Conservation (phyloP, 2,113 vertebrate genomes). For the Oreochromis niloticus region DNA sequence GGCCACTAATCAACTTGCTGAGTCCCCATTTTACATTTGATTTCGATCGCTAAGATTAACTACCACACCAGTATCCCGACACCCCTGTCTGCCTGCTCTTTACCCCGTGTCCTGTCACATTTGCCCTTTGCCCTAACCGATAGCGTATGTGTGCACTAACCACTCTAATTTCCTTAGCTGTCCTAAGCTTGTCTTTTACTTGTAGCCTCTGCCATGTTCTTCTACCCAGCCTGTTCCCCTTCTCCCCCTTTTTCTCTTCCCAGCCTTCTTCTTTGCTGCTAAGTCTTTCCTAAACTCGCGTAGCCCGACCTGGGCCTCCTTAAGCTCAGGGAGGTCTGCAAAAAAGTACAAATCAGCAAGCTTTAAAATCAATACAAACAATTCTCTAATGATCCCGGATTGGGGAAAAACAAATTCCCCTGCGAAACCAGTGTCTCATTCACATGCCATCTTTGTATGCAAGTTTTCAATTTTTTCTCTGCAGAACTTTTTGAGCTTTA, state of each 20-base stretch:
- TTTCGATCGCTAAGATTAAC: neutral
- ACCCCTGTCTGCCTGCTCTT: slow-evolving; percentile 43
- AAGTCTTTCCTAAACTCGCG: slow-evolving; percentile 29
- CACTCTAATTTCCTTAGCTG: slow-evolving; percentile 54
- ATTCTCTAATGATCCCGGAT: neutral
- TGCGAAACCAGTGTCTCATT: neutral
- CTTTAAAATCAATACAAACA: neutral
- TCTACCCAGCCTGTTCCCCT: slow-evolving; percentile 23
- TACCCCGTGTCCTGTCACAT: slow-evolving; percentile 51
- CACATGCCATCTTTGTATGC: neutral
- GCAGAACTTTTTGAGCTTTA: slow-evolving; percentile 3
- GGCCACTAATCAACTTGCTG: neutral
- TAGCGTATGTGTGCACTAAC: slow-evolving; percentile 65
- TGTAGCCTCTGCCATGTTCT: slow-evolving; percentile 53
- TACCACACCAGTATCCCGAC: neutral
- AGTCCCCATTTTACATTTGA: neutral
- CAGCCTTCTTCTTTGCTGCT: slow-evolving; percentile 44
- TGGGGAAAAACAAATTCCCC: neutral
- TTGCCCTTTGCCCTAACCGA: slow-evolving; percentile 53
- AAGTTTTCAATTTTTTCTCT: neutral
- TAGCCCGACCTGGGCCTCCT: slow-evolving; percentile 22
- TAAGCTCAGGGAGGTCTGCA: neutral
- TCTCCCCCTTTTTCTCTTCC: slow-evolving; percentile 2
- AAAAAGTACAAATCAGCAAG: neutral
- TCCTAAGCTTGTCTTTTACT: slow-evolving; percentile 60